Evolutionary conservation across 2,113 vertebrate genomes (phyloP), one percentile per base, ranked within the genome.

Genomic region (Verasper variegatus): DNA sequence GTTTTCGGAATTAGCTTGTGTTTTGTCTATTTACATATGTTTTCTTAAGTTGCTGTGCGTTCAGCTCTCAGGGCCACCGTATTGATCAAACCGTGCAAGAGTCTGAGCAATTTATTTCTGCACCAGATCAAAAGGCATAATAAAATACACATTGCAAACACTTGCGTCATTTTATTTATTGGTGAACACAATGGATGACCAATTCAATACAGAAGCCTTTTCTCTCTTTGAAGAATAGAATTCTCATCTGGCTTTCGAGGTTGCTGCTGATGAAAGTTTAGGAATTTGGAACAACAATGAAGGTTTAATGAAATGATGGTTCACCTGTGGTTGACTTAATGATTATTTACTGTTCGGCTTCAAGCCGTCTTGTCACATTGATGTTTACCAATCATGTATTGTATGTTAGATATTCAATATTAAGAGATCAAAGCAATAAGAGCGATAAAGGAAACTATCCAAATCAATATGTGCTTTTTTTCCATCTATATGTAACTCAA

Each of bases 91-190:
- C 60, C 66, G 64, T 66, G 23, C 21, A 54, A 49, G 18, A 56
- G 2, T 71, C 40, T 37, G 37, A 62, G 27, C 23, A 55, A 56
- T 79, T 75, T 40, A 57, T 55, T 62, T 73, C 49, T 67, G 17
- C 59, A 93, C 81, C 80, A 90, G 90, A 95, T 95, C 93, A 94
- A 94, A 94, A 87, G 86, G 67, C 83, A 80, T 78, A 90, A 87
- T 86, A 88, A 93, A 95, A 94, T 92, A 95, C 94, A 94, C 92
- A 94, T 94, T 81, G 84, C 92, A 84, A 94, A 94, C 80, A 89
- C 84, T 84, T 90, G 91, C 82, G 0, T 89, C 74, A 93, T 81
- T 79, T 91, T 91, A 93, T 93, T 95, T 94, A 92, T 85, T 92
- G 78, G 86, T 83, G 91, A 92, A 93, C 92, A 94, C 90, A 92